Percentiles rank a stretch among this genome's conserved stretches.
These are phyloP conservation scores for Vipera latastei DNA, from an alignment of 2,797 vertebrate species.

Conservation along the genomic window DNA sequence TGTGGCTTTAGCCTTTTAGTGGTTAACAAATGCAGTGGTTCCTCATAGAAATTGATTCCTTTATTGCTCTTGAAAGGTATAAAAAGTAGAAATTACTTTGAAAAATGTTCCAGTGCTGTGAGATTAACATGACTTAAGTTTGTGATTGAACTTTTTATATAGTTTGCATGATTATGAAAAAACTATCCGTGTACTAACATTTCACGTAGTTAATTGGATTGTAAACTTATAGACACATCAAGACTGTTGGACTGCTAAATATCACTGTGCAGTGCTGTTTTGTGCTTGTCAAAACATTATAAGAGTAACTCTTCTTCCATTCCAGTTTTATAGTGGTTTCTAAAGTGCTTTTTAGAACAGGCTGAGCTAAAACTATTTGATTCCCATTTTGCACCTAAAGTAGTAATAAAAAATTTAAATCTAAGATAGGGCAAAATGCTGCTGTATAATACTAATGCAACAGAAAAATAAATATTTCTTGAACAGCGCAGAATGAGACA, in stretches of 20 bases:
- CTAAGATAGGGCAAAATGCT: constrained; percentile 33
- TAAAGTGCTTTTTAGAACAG: constrained; percentile 37
- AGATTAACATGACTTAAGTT: constrained; percentile 23
- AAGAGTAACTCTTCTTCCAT: constrained; percentile 34
- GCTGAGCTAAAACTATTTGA: constrained; percentile 44
- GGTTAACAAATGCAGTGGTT: constrained; percentile 20
- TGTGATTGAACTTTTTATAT: constrained; percentile 7
- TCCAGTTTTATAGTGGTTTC: constrained; percentile 35
- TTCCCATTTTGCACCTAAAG: constrained; percentile 35
- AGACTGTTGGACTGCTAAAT: constrained; percentile 33
- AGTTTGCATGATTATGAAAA: constrained; percentile 20
- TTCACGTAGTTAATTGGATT: constrained; percentile 35
- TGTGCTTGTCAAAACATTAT: constrained; percentile 39
- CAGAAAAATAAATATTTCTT: constrained; percentile 20
- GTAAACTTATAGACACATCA: constrained; percentile 18
- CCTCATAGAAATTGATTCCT: constrained; percentile 30
- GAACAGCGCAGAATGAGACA: constrained; percentile 3
- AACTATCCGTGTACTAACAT: background rate
- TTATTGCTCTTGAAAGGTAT: constrained; percentile 29
- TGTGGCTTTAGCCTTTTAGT: background rate
- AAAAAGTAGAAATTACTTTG: constrained; percentile 29
- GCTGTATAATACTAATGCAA: constrained; percentile 12
- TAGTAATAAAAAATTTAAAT: constrained; percentile 13
- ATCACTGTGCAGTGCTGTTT: constrained; percentile 10
- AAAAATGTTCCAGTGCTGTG: constrained; percentile 32